Evolutionary conservation across 1,140 invertebrate genomes (phyloP), one percentile per base, ranked within the genome.

Genomic region (Physella acuta): DNA sequence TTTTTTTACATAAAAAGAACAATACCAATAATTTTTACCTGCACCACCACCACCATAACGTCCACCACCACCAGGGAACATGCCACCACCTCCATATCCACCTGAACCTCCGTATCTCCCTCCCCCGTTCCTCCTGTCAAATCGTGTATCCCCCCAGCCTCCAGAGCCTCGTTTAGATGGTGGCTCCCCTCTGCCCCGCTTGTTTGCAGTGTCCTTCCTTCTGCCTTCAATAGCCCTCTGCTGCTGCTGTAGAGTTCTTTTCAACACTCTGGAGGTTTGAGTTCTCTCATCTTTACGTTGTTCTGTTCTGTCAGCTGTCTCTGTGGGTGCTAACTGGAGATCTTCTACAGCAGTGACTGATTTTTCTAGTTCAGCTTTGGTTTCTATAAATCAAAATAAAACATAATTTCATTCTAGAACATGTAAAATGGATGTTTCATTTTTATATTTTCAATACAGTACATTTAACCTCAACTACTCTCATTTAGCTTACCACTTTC

Each of bases 291-390:
- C 53, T 44, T 52, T 68, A 20, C 34, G 33, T 31, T 58, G 65
- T 2, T 58, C 36, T 5, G 34, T 4, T 20, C 53, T 44, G n/a
- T 68, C 65, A 17, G 65, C 55, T 16, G 31, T 20, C 17, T 58
- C 65, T 11, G 55, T 59, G 26, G 65, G 65, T 11, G 53, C 65
- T 17, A 4, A 17, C 36, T 68, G 28, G 14, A 59, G 24, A 3
- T 58, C 53, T 26, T 20, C 55, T 1, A 58, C 1, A 59, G 34
- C 33, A 16, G 30, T 56, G 3, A 68, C 65, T 2, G 34, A 8
- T 53, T 68, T 68, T 30, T 68, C 65, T 4, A 68, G 24, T n/a
- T 68, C 65, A 26, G n/a, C 65, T 44, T 68, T 68, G 31, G 36
- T 39, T 44, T 37, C 65, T 68, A 28, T 34, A 34, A 66, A 17